Evolutionary conservation across 2,113 vertebrate genomes (phyloP), one percentile per base, ranked within the genome.

Genomic region (Brachyhypopomus gauderio): DNA sequence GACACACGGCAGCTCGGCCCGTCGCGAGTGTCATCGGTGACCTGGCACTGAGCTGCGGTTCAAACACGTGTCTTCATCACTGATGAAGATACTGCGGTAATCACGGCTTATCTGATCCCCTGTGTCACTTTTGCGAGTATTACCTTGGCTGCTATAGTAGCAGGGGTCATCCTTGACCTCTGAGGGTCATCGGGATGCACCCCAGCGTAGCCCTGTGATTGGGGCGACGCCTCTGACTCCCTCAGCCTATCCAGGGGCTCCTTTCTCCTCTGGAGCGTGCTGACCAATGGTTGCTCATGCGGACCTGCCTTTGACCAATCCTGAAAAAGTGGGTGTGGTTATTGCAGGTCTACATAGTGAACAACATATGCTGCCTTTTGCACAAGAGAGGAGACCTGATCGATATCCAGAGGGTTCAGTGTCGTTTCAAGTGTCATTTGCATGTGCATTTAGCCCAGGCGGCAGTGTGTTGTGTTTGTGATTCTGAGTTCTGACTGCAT

Each of bases 281-380:
- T 92, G 22, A 92, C 94, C 5, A 86, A 84, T 0, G 95, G 92
- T 83, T 95, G 96, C 86, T 99, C 97, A 0, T 96, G 96, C 78
- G 95, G 90, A 88, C 95, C 93, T 58, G 93, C 92, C 91, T 97
- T 97, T 87, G 96, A 95, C 97, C 97, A 98, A 79, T 99, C 97
- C 97, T 98, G 93, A 78, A 81, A 91, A 88, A 0, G 34, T 76
- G 84, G 82, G 84, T 2, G 14, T 38, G 83, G 86, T 93, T 90
- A 90, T 81, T 89, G 77, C 22, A 52, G 48, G 83, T 72, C 81
- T 86, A 58, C 62, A 80, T 73, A 84, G 25, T 25, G 55, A 79
- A 8, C 48, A 66, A 7, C 62, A 59, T 19, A 36, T 80, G 38
- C 41, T 75, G 59, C 77, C 62, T 20, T 76, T 69, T 7, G 62